Conservation (phyloP, 2,797 vertebrate genomes). For the Aphelocoma californica region DNA sequence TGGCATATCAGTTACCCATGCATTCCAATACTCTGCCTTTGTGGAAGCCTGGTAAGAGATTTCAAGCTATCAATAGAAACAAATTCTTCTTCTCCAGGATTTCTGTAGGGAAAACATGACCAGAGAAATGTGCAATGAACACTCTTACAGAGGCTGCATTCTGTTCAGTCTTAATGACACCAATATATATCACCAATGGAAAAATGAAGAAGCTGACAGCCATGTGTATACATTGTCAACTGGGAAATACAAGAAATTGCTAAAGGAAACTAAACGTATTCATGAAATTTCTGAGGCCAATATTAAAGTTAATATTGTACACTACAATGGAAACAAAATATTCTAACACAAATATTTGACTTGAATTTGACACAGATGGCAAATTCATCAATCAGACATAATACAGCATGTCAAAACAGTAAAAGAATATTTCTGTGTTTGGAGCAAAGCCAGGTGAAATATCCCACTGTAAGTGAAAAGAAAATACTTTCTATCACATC, state of each 20-base stretch:
- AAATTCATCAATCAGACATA: background rate
- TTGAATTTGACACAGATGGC: background rate
- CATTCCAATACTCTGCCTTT: background rate
- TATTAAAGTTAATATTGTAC: background rate
- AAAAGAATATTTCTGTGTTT: background rate
- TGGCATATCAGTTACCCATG: background rate
- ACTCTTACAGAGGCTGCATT: background rate
- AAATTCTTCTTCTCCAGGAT: background rate
- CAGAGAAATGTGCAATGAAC: background rate
- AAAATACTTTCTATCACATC: background rate
- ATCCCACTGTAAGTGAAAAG: background rate
- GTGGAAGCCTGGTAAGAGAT: background rate
- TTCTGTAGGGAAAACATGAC: background rate
- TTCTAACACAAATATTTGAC: background rate
- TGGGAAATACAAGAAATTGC: background rate
- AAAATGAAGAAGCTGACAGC: background rate
- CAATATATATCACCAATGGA: background rate
- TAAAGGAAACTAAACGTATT: background rate
- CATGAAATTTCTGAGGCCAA: background rate
- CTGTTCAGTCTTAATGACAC: background rate
- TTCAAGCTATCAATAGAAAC: background rate
- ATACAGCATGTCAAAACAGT: background rate
- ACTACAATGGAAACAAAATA: background rate
- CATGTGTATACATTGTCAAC: background rate
- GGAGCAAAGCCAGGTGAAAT: background rate